Evolutionary conservation across 2,888 invertebrate genomes (phyloP).

Genomic region (Plusia festucae): DNA sequence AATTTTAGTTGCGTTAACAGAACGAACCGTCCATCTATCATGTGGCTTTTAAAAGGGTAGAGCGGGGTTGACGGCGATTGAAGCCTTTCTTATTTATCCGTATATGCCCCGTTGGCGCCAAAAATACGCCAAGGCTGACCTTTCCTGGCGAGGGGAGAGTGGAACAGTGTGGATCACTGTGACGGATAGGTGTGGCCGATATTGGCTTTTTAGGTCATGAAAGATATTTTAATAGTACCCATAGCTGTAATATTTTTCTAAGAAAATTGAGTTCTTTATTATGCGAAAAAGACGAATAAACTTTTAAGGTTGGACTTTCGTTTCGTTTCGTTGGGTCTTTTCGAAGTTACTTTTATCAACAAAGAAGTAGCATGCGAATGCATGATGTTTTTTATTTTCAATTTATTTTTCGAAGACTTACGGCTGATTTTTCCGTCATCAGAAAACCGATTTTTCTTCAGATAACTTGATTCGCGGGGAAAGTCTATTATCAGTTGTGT

Average conservation of each 20-base stretch:
- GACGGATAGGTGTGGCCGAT: constrained; percentile 78
- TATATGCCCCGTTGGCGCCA: constrained; percentile 78
- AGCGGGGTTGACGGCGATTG: constrained; percentile 81
- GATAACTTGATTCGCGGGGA: too few species aligned
- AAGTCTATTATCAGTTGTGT: too few species aligned
- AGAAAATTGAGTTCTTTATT: too few species aligned
- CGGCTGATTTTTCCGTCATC: too few species aligned
- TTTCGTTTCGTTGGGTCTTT: too few species aligned
- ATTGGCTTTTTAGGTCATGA: constrained; percentile 56
- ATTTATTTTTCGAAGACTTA: too few species aligned
- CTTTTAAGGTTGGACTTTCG: too few species aligned
- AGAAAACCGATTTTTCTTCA: too few species aligned
- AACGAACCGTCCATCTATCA: constrained; percentile 83
- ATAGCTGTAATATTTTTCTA: constrained; percentile 11
- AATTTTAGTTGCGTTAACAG: constrained; percentile 70
- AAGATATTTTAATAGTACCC: constrained; percentile 40
- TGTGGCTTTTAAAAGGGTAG: constrained; percentile 84
- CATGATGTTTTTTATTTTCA: too few species aligned
- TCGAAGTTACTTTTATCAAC: too few species aligned
- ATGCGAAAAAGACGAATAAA: too few species aligned
- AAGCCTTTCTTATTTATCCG: constrained; percentile 85
- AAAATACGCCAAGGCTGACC: constrained; percentile 76
- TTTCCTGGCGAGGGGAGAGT: constrained; percentile 70
- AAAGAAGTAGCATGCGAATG: too few species aligned
- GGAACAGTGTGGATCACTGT: constrained; percentile 69